A percentile compares a stretch with the other conserved stretches of the same genome.
phyloP scores from a whole-genome alignment of 2,888 invertebrate species.

The Trissonchulus sp. region DNA sequence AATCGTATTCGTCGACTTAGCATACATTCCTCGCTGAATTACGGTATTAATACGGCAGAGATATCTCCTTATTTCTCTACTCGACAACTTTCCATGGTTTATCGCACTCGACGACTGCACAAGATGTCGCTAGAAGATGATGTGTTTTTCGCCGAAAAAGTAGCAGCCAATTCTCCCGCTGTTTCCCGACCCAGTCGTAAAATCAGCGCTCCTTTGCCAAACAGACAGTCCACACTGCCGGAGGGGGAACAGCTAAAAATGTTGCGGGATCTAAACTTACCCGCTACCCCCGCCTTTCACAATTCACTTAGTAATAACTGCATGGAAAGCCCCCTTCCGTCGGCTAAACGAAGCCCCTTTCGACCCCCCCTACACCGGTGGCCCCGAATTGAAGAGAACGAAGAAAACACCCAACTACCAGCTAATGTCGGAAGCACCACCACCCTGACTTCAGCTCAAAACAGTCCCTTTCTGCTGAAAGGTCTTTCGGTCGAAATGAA shows the following conservation, averaged over 20 bases:
- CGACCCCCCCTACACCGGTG: neutral
- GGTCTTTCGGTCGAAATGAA: neutral
- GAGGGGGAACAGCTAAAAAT: neutral
- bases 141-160: neutral
- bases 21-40: neutral
- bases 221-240: neutral
- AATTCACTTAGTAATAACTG: no score
- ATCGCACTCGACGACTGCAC: neutral
- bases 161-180: neutral
- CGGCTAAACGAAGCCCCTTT: neutral
- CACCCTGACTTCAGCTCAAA: neutral
- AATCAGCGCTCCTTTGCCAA: neutral
- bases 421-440: neutral
- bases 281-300: neutral
- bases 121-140: neutral
- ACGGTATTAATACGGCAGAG: neutral
- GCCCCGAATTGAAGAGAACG: neutral
- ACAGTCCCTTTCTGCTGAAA: neutral
- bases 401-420: neutral
- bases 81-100: neutral
- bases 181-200: neutral
- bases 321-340: neutral
- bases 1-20: neutral
- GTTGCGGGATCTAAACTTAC: neutral
- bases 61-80: neutral